Conservation (phyloP, 2,888 invertebrate genomes). For the Nemapogon koenigi region DNA sequence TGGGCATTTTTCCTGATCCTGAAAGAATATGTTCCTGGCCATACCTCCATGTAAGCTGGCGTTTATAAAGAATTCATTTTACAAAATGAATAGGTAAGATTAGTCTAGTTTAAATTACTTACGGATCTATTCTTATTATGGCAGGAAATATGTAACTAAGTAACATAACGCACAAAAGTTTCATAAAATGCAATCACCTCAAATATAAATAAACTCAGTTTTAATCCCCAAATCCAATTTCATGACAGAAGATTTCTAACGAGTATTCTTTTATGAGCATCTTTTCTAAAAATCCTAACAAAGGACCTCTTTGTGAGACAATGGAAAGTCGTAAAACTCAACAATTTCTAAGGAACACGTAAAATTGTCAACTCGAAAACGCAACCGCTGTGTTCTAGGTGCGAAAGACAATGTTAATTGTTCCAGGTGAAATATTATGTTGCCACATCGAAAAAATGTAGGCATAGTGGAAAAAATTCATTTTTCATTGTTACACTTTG, state of each 20-base stretch:
- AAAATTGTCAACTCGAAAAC: constrained; percentile 26
- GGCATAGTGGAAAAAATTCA: constrained; percentile 42
- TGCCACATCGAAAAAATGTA: constrained; percentile 51
- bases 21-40: no score
- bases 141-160: no score
- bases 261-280: not conserved
- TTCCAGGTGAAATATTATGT: constrained; percentile 61
- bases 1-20: no score
- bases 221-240: constrained; percentile 7
- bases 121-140: no score
- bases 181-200: not conserved
- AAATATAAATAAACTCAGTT: not conserved
- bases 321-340: constrained; percentile 24
- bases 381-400: constrained; percentile 44
- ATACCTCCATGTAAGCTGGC: no score
- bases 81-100: no score
- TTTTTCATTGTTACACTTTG: constrained; percentile 48
- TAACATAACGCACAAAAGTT: no score
- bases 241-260: constrained; percentile 1
- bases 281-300: constrained; percentile 8
- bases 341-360: constrained; percentile 20
- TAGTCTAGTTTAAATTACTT: no score
- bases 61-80: no score
- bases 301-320: constrained; percentile 19
- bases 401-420: constrained; percentile 65